Evolutionary conservation across 2,797 vertebrate genomes (phyloP).

Genomic region (Leptodactylus fallax): DNA sequence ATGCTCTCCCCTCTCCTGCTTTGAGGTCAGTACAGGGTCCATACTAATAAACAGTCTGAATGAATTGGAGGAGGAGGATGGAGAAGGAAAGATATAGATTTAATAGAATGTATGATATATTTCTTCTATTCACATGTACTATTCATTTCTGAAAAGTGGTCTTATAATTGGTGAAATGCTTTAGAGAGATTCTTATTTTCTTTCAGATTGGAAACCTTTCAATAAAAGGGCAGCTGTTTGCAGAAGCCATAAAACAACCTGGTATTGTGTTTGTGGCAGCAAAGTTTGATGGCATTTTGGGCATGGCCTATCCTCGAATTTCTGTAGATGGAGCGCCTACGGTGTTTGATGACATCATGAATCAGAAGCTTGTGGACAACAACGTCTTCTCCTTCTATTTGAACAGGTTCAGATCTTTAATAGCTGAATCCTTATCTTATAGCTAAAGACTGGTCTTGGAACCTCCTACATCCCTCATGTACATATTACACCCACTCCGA

Average conservation of each 20-base stretch:
- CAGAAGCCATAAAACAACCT: conserved; percentile 91
- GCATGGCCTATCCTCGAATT: conserved; percentile 86
- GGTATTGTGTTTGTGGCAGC: conserved; percentile 89
- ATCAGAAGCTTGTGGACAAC: conserved; percentile 84
- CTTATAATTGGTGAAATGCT: too few species aligned
- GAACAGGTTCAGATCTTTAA: conserved; percentile 75
- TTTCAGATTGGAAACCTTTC: conserved; percentile 73
- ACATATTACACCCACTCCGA: too few species aligned
- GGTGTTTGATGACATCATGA: conserved; percentile 92
- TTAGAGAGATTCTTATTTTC: background rate
- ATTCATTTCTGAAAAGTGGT: too few species aligned
- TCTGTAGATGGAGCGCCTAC: conserved; percentile 84
- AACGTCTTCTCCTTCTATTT: conserved; percentile 95
- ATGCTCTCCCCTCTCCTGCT: too few species aligned
- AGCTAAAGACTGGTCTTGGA: background rate
- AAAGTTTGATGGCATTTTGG: conserved; percentile 95
- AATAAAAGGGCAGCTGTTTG: conserved; percentile 85
- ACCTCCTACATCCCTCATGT: too few species aligned
- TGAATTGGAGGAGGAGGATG: too few species aligned
- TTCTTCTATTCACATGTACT: too few species aligned
- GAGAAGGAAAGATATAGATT: too few species aligned
- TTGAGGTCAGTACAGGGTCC: too few species aligned
- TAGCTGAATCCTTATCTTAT: background rate
- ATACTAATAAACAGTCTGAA: too few species aligned
- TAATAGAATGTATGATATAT: too few species aligned